Evolutionary conservation across 1,140 invertebrate species (phyloP).

Genomic region (Zeugodacus cucurbitae): DNA sequence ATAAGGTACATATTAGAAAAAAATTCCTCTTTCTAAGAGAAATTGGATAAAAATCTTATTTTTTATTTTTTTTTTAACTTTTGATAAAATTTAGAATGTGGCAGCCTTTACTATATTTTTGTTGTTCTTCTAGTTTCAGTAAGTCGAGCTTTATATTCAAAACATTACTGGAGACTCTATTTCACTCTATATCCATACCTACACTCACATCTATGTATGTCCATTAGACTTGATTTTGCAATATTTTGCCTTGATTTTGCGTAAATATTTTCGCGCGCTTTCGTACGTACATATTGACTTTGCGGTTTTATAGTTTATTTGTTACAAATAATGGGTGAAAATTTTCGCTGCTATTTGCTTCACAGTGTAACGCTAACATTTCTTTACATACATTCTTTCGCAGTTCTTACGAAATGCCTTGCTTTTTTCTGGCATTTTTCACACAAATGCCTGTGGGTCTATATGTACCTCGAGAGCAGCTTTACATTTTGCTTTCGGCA

Average conservation of each 20-base stretch:
- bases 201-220: neutral
- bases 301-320: conserved; percentile 63
- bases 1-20: too few species aligned
- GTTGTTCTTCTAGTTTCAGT: neutral
- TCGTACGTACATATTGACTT: conserved; percentile 47
- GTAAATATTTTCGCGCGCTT: conserved; percentile 62
- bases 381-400: neutral
- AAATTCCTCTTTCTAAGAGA: too few species aligned
- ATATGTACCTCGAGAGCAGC: neutral
- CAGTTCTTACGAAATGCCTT: neutral
- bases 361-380: neutral
- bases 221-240: neutral
- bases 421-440: neutral
- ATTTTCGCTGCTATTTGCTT: conserved; percentile 39
- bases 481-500: neutral
- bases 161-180: neutral
- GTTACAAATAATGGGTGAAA: conserved; percentile 64
- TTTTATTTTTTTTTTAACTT: neutral
- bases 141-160: neutral
- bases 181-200: neutral
- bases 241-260: conserved; percentile 47
- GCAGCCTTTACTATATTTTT: too few species aligned
- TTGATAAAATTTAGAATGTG: too few species aligned
- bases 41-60: too few species aligned
- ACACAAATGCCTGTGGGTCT: neutral